phyloP scores from a whole-genome alignment of 2,888 invertebrate genomes.

The Falcaria lacertinaria region DNA sequence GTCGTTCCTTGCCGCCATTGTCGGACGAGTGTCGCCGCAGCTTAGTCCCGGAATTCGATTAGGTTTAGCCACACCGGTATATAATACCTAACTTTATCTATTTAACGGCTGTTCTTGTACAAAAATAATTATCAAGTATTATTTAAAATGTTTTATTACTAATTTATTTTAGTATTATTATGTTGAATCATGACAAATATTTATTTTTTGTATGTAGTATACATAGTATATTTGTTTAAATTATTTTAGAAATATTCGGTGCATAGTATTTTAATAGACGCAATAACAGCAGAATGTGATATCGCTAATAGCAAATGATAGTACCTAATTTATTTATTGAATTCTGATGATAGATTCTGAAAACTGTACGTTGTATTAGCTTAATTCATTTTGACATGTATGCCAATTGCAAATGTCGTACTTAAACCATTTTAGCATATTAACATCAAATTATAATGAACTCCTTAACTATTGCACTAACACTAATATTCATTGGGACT shows the following conservation, averaged over 20 bases:
- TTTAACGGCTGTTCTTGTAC: slow-evolving; percentile 63
- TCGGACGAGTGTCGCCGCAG: neutral
- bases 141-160: slow-evolving; percentile 49
- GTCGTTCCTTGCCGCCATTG: too few species aligned
- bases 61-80: slow-evolving; percentile 46
- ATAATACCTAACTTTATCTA: slow-evolving; percentile 44
- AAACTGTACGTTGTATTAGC: too few species aligned
- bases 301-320: slow-evolving; percentile 1
- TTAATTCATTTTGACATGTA: too few species aligned
- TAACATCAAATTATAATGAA: too few species aligned
- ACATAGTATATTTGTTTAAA: slow-evolving; percentile 21
- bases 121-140: slow-evolving; percentile 63
- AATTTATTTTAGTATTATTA: slow-evolving; percentile 53
- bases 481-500: too few species aligned
- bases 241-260: slow-evolving; percentile 36
- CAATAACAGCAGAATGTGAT: slow-evolving; percentile 5
- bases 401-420: too few species aligned
- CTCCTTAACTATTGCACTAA: too few species aligned
- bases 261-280: slow-evolving; percentile 41
- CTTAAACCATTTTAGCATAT: too few species aligned
- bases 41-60: neutral
- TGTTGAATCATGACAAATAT: slow-evolving; percentile 74
- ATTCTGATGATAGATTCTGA: neutral
- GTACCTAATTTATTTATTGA: neutral
- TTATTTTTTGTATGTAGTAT: slow-evolving; percentile 53